Conservation (phyloP, 2,888 invertebrate genomes). For the Chalcis sispes region DNA sequence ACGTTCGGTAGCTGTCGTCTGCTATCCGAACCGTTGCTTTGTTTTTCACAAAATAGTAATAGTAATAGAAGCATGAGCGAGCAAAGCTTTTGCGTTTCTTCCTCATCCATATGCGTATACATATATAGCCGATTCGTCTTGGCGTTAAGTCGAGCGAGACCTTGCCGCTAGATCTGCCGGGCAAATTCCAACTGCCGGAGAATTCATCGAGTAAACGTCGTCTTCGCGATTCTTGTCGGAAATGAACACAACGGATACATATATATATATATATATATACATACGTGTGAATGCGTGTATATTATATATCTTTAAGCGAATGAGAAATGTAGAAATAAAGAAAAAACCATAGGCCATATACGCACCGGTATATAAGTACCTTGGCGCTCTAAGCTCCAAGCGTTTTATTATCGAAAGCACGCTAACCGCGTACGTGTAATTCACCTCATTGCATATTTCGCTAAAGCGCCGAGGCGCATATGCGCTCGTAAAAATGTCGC, state of each 20-base stretch:
- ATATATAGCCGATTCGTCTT: not conserved
- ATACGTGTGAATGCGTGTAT: not conserved
- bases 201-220: conserved; percentile 28
- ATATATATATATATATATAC: conserved; percentile 34
- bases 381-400: not conserved
- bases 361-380: not conserved
- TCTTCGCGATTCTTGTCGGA: not conserved
- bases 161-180: not conserved
- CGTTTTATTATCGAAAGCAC: conserved; percentile 32
- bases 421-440: conserved; percentile 1
- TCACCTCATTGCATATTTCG: conserved; percentile 36
- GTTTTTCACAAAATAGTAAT: too few relatives aligned
- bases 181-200: conserved; percentile 30
- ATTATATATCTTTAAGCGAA: not conserved
- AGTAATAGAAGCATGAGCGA: not conserved
- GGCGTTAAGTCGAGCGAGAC: not conserved
- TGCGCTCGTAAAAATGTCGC: conserved; percentile 34
- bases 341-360: not conserved
- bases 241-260: conserved; percentile 28
- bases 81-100: not conserved
- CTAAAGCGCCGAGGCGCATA: conserved; percentile 14
- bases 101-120: not conserved
- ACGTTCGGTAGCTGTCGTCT: too few relatives aligned
- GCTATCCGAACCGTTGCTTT: too few relatives aligned
- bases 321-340: not conserved